These are phyloP conservation scores for Chromoteleia sp. DNA, from an alignment of 2,888 invertebrate genomes.

Conservation along the genomic window DNA sequence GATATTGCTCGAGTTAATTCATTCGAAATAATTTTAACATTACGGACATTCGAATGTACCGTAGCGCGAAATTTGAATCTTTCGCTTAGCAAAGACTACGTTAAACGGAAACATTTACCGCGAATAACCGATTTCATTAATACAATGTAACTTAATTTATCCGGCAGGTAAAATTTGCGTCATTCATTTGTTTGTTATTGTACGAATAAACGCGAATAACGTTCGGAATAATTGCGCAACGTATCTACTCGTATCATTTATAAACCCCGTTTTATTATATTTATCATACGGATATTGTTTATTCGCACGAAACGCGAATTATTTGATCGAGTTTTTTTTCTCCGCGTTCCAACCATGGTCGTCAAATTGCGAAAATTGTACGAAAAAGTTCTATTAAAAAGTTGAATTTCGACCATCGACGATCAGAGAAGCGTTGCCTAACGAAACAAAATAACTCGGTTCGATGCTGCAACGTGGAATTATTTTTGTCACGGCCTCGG, in stretches of 20 bases:
- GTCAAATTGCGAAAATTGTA: too few relatives aligned
- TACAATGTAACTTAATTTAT: neutral
- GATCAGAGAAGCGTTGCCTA: constrained; percentile 13
- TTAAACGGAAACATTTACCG: constrained; percentile 1
- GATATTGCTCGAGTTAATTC: neutral
- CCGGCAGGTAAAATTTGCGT: neutral
- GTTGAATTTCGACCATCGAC: neutral
- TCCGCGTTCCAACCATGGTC: too few relatives aligned
- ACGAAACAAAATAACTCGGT: neutral
- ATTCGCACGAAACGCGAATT: neutral
- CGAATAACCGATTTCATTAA: neutral
- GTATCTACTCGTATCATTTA: neutral
- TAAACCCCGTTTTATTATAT: neutral
- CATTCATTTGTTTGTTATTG: neutral
- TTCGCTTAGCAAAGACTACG: neutral
- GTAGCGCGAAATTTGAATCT: neutral
- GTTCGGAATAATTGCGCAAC: neutral
- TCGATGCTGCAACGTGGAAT: constrained; percentile 20
- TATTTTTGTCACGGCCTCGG: constrained; percentile 28
- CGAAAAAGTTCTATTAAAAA: neutral
- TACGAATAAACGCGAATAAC: neutral
- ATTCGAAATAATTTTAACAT: neutral
- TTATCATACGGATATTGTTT: neutral
- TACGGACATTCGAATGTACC: neutral
- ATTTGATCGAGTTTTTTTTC: too few relatives aligned